Conservation (phyloP, 1,140 invertebrate genomes). For the Tetramorium simillimum region DNA sequence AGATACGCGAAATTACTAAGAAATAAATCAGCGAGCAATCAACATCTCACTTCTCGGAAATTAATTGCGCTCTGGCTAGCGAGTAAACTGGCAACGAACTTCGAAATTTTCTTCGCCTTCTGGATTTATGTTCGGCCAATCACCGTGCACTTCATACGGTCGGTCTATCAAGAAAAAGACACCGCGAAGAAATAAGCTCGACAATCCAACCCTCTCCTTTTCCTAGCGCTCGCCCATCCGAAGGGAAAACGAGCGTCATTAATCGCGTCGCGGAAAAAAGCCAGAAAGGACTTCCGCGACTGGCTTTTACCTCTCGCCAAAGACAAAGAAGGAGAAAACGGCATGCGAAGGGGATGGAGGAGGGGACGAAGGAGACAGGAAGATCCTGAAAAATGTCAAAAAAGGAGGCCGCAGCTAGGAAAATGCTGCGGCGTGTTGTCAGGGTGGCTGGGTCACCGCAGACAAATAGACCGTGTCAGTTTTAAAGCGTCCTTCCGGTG, state of each 20-base stretch:
- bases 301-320: slow-evolving; percentile 37
- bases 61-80: neutral
- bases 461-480: slow-evolving; percentile 67
- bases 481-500: slow-evolving; percentile 65
- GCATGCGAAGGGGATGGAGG: neutral
- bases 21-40: slow-evolving; percentile 14
- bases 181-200: slow-evolving; percentile 59
- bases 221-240: slow-evolving; percentile 17
- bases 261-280: slow-evolving; percentile 53
- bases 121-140: slow-evolving; percentile 45
- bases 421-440: slow-evolving; percentile 53
- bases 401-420: slow-evolving; percentile 41
- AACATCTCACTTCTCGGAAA: slow-evolving; percentile 24
- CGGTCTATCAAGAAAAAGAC: slow-evolving; percentile 60
- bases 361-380: slow-evolving; percentile 34
- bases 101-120: slow-evolving; percentile 29
- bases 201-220: slow-evolving; percentile 38
- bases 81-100: slow-evolving; percentile 29
- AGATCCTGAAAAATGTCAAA: slow-evolving; percentile 68
- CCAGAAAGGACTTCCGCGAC: slow-evolving; percentile 18
- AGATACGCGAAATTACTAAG: neutral
- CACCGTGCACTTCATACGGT: slow-evolving; percentile 27
- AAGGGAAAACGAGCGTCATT: slow-evolving; percentile 69
- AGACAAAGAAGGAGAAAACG: slow-evolving; percentile 33
- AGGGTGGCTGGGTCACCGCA: slow-evolving; percentile 28